Evolutionary conservation across 2,797 vertebrate species (phyloP).

Genomic region (Argyrosomus regius): DNA sequence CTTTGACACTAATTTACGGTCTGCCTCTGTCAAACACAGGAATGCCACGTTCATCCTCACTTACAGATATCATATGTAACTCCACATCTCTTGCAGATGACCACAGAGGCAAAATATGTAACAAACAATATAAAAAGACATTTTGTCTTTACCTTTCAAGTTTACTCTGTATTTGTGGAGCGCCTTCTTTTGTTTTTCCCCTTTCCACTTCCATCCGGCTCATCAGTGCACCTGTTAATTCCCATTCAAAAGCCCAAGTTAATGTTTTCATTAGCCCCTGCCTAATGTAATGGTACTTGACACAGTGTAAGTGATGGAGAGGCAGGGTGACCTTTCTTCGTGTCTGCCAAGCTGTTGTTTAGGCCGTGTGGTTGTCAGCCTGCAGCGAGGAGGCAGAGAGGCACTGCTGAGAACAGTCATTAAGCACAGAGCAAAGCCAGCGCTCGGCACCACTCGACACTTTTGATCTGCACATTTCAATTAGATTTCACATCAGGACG

Average conservation of each 20-base stretch:
- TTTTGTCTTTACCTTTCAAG: constrained; percentile 23
- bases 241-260: constrained; percentile 68
- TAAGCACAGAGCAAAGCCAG: constrained; percentile 81
- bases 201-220: constrained; percentile 33
- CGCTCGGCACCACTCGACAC: constrained; percentile 77
- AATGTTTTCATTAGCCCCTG: constrained; percentile 77
- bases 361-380: constrained; percentile 74
- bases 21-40: constrained; percentile 62
- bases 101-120: not conserved
- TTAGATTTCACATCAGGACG: constrained; percentile 88
- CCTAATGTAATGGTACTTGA: constrained; percentile 76
- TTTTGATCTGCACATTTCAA: constrained; percentile 88
- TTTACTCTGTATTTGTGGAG: constrained; percentile 28
- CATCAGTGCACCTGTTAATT: constrained; percentile 74
- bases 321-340: constrained; percentile 82
- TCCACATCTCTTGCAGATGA: not conserved
- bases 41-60: constrained; percentile 39
- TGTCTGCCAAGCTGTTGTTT: constrained; percentile 79
- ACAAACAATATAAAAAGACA: not conserved
- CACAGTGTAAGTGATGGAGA: constrained; percentile 81
- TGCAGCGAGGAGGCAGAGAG: constrained; percentile 69
- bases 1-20: constrained; percentile 70
- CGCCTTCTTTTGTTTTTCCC: constrained; percentile 47
- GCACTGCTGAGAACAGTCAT: constrained; percentile 81
- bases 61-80: constrained; percentile 19